Evolutionary conservation across 2,888 invertebrate genomes (phyloP).

Genomic region (Leptinotarsa haldemani): DNA sequence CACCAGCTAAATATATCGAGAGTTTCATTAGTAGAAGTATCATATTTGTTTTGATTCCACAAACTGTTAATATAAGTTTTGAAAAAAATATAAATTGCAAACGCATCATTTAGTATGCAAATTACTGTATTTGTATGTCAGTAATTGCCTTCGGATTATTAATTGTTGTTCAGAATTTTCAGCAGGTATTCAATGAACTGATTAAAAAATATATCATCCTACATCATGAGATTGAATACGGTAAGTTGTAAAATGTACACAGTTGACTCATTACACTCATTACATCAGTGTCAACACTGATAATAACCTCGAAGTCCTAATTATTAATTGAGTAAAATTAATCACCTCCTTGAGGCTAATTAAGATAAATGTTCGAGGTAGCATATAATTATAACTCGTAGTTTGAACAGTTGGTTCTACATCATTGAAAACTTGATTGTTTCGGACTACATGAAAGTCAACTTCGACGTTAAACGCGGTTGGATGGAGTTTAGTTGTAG

Average conservation of each 20-base stretch:
- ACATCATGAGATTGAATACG: too few species aligned
- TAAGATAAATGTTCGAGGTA: background rate
- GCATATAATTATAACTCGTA: background rate
- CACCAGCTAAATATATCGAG: too few species aligned
- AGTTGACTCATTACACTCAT: too few species aligned
- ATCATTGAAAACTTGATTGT: constrained; percentile 1
- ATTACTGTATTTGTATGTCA: constrained; percentile 4
- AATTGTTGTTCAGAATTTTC: too few species aligned
- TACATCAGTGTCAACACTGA: background rate
- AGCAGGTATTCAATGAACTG: too few species aligned
- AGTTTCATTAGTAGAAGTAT: too few species aligned
- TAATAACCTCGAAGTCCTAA: background rate
- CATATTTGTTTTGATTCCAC: too few species aligned
- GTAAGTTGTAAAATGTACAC: too few species aligned
- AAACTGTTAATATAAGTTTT: too few species aligned
- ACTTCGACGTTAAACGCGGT: background rate
- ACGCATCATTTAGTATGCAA: background rate
- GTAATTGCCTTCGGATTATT: background rate
- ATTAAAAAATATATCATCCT: too few species aligned
- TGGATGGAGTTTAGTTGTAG: background rate
- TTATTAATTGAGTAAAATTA: constrained; percentile 1
- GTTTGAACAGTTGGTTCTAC: constrained; percentile 3
- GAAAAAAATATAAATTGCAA: too few species aligned
- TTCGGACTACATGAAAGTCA: background rate
- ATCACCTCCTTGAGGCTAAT: constrained; percentile 1